These are phyloP conservation scores for Psix sp. DNA, from an alignment of 1,140 invertebrate species.

Conservation along the genomic window DNA sequence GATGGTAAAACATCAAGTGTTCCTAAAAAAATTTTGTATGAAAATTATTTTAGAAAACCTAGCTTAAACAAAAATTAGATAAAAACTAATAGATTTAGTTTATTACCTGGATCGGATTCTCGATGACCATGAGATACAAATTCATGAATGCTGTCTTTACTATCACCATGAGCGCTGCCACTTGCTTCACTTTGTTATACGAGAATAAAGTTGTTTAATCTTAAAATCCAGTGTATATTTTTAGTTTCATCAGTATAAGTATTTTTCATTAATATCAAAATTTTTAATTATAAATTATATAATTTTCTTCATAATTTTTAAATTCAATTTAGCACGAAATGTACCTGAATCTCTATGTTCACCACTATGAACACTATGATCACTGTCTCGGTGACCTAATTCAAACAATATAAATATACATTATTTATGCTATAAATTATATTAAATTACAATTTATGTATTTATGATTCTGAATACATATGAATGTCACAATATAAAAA, in stretches of 20 bases:
- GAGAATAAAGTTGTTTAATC: no score
- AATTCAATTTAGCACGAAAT: conserved; percentile 18
- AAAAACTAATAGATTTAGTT: neutral
- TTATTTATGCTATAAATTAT: no score
- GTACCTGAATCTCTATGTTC: conserved; percentile 74
- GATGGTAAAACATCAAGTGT: conserved; percentile 75
- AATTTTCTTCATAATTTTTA: conserved; percentile 1
- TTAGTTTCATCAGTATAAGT: no score
- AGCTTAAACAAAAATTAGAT: neutral
- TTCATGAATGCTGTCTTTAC: conserved; percentile 74
- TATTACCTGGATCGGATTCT: conserved; percentile 70
- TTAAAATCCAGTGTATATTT: no score
- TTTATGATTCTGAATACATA: neutral
- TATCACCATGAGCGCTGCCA: conserved; percentile 71
- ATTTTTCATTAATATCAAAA: neutral
- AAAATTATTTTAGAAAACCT: conserved; percentile 26
- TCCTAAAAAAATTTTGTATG: conserved; percentile 53
- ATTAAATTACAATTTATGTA: no score
- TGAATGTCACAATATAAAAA: no score
- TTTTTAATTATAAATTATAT: neutral
- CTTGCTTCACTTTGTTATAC: conserved; percentile 72
- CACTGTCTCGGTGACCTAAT: conserved; percentile 69
- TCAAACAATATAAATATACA: conserved; percentile 1
- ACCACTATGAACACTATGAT: conserved; percentile 69
- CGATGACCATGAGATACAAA: conserved; percentile 66